Evolutionary conservation across 2,888 invertebrate genomes (phyloP).

Genomic region (Polyploca ridens): DNA sequence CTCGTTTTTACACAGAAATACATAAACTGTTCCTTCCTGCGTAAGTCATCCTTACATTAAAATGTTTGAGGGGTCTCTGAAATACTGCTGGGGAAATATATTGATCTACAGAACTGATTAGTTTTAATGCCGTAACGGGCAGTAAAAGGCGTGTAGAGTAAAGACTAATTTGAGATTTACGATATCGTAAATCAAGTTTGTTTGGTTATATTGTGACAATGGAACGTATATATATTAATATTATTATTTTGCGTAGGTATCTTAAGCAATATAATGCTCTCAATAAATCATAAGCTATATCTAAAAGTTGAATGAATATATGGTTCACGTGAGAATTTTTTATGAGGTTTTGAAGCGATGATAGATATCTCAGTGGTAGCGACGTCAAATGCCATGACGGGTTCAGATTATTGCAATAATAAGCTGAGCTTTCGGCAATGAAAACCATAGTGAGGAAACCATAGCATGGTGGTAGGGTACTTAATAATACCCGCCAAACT

Average conservation of each 20-base stretch:
- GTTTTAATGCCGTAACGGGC: slow-evolving; percentile 61
- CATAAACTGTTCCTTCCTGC: not conserved
- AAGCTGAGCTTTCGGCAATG: too few relatives aligned
- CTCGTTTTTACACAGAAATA: not conserved
- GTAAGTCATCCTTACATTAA: slow-evolving; percentile 41
- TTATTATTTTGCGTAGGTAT: not conserved
- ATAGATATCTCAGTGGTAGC: too few relatives aligned
- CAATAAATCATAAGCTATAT: too few relatives aligned
- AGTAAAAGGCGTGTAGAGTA: slow-evolving; percentile 63
- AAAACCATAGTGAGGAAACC: too few relatives aligned
- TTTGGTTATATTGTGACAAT: slow-evolving; percentile 61
- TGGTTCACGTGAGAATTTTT: too few relatives aligned
- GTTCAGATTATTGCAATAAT: too few relatives aligned
- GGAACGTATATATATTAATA: slow-evolving; percentile 19
- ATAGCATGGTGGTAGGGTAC: too few relatives aligned
- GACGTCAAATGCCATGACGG: too few relatives aligned
- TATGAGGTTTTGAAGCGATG: too few relatives aligned
- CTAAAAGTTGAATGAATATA: too few relatives aligned
- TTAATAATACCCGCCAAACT: too few relatives aligned
- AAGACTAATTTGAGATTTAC: slow-evolving; percentile 75
- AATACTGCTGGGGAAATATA: slow-evolving; percentile 49
- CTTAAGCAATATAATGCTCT: not conserved
- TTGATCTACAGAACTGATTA: slow-evolving; percentile 65
- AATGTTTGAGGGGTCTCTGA: slow-evolving; percentile 38
- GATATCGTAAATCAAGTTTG: slow-evolving; percentile 66